phyloP scores from a whole-genome alignment of 2,888 invertebrate genomes.

The Acanthopleura granulata region DNA sequence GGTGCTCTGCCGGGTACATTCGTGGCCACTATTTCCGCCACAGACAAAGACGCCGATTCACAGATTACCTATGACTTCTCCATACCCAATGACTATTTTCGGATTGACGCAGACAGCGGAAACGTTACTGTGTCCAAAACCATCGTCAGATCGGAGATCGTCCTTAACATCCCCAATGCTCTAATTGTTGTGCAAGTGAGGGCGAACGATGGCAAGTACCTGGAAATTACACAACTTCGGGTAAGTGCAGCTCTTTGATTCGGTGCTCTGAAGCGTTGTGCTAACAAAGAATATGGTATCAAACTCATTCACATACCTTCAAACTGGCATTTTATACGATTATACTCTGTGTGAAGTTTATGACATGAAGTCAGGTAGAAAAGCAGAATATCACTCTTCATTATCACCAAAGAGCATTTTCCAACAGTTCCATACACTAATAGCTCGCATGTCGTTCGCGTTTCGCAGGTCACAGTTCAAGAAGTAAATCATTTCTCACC shows the following conservation, averaged over 20 bases:
- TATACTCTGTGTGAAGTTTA: no score
- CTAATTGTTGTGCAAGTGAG: not conserved
- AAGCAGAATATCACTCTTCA: no score
- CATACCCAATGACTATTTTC: not conserved
- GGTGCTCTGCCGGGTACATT: not conserved
- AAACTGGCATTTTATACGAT: no score
- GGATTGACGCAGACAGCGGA: not conserved
- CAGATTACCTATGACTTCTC: not conserved
- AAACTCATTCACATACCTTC: no score
- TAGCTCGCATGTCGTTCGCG: not conserved
- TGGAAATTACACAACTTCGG: not conserved
- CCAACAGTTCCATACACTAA: not conserved
- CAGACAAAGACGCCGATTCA: not conserved
- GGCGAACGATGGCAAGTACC: not conserved
- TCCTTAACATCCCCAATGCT: not conserved
- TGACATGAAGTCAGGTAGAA: no score
- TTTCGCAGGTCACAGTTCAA: not conserved
- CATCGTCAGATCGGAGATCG: not conserved
- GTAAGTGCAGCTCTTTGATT: no score
- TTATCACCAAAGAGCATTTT: no score
- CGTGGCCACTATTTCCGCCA: not conserved
- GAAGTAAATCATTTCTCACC: not conserved
- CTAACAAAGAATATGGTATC: no score
- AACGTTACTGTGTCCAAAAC: conserved; percentile 3
- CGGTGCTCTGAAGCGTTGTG: no score